Evolutionary conservation across 2,888 invertebrate species (phyloP), one percentile per base, ranked within the genome.

Genomic region (Amphipoea lucens): DNA sequence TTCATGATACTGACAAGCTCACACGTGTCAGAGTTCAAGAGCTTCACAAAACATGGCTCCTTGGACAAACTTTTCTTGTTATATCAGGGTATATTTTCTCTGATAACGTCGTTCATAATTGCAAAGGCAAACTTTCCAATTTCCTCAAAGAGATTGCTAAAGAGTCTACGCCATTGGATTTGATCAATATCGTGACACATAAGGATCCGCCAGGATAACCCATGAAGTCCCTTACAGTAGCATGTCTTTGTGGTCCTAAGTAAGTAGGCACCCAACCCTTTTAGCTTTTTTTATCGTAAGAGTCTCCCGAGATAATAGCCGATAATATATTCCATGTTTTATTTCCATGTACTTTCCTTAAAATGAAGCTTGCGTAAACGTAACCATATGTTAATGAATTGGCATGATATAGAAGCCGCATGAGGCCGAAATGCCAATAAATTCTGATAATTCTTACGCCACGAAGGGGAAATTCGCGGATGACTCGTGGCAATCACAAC

Each of bases 401-500:
- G 77, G 66, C 68, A 63, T 74, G 69, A 67, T 60, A 71, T 68
- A 66, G 29, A 29, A 78, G 66, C 73, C 60, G 69, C 23, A 62
- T 68, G 57, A 81, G 74, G 29, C 36, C 42, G 51, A 60, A 78
- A 78, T 45, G 40, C 42, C 79, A 72, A 77, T 86, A 75, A 81
- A 78, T 4, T 51, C 36, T 63, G 68, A 77, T 80, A 76, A 77
- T 73, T 78, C 71, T 66, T 77, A 80, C 51, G 74, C 66, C 45
- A 74, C 48, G 14, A 54, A 45, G 54, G 45, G 74, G 54, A 83
- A 67, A 81, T 67, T 77, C 66, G 75, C 57, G 72, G 29, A 70
- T 81, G 74, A 71, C 72, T 69, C 51, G 69, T 75, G 69, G 63
- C 81, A 83, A 83, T 82, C 80, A 71, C 74, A 70, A 60, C 40